Conservation (phyloP, 2,888 invertebrate species). For the Drosophila prolongata region DNA sequence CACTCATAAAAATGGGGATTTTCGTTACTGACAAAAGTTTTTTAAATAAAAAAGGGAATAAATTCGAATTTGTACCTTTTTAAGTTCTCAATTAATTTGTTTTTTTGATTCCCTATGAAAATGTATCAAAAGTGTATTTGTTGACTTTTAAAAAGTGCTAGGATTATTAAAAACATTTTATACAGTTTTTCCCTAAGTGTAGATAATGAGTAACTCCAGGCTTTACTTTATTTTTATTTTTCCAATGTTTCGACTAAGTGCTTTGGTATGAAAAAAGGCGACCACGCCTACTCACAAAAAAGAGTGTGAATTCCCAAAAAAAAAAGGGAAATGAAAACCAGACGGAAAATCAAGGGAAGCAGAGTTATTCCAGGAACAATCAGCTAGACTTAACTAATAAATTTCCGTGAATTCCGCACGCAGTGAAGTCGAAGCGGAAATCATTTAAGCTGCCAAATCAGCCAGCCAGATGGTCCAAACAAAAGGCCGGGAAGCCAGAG, state of each 20-base stretch:
- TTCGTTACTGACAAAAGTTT: neutral
- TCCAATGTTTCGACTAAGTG: neutral
- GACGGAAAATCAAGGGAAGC: conserved; percentile 18
- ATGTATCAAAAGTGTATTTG: no score
- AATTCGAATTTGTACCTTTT: no score
- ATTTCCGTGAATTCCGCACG: conserved; percentile 74
- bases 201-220: neutral
- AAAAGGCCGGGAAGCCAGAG: conserved; percentile 18
- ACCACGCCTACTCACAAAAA: neutral
- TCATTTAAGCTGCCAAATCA: conserved; percentile 79
- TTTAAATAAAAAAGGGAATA: no score
- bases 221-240: neutral
- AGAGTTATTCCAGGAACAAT: conserved; percentile 59
- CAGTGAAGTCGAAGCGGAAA: conserved; percentile 58
- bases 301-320: neutral
- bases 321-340: conserved; percentile 15
- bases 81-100: no score
- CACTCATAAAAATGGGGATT: neutral
- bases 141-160: no score
- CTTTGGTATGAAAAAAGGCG: conserved; percentile 1
- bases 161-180: no score
- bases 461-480: conserved; percentile 63
- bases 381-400: conserved; percentile 75
- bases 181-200: neutral
- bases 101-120: no score